Base-by-base conservation (phyloP, 2,797 vertebrate species). In the Lindbergichthys nudifrons region DNA sequence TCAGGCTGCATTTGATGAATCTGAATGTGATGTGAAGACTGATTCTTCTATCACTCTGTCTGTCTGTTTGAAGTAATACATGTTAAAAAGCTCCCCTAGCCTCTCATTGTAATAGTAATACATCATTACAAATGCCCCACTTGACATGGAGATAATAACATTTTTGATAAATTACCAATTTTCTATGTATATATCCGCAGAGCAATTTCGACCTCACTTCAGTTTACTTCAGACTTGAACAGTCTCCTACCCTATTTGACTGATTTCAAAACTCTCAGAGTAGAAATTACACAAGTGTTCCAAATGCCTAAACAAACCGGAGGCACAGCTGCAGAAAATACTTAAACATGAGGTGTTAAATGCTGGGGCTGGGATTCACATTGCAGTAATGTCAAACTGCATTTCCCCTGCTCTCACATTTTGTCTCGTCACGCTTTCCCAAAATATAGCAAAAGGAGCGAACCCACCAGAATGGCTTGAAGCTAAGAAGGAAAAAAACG, bases 341-440 rank as follows among this genome's bases (percentile, higher is more conserved):
- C 56, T 70, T 32, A 26, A 81, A 81, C 81, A 82, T 75, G 58
- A 64, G 60, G 62, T 77, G 70, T 71, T 85, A 84, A 90, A 85
- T 66, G 67, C 48, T 1, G 16, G 46, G 69, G 73, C 56, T 68
- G 80, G 46, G 83, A 72, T 79, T 80, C 79, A 63, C 73, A 56
- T 52, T 65, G 66, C 84, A 73, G 65, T 81, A 75, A 68, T 77
- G 85, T 84, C 82, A 85, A 78, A 84, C 80, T 84, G 73, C 71
- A 72, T 85, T 85, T 80, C 74, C 73, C 59, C 71, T 75, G 50
- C 77, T 80, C 58, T 82, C 61, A 63, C 77, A 85, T 83, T 88
- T 81, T 87, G 80, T 82, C 87, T 87, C 36, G 70, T 90, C 88
- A 88, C 65, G 18, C 83, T 87, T 89, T 88, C 81, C 81, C 36